A percentile compares a stretch with the other conserved stretches of the same genome.
Evolutionary conservation across 2,797 vertebrate species (phyloP).

Genomic region (Anniella stebbinsi): DNA sequence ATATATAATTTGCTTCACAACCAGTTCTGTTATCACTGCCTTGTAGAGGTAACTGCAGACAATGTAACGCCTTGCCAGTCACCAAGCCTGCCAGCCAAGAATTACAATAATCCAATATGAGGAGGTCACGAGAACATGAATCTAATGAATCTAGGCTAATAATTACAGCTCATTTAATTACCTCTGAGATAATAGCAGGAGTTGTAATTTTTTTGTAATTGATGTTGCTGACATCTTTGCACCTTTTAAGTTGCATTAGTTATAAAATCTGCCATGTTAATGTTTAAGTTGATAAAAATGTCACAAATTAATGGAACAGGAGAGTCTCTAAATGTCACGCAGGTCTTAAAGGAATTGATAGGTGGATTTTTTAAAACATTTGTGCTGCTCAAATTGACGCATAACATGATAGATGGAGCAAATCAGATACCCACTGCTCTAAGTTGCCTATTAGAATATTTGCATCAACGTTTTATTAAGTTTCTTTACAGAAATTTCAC

Average conservation of each 20-base stretch:
- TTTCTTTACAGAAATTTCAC: conserved; percentile 47
- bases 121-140: conserved; percentile 64
- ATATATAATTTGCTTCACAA: conserved; percentile 50
- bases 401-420: conserved; percentile 21
- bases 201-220: conserved; percentile 69
- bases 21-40: conserved; percentile 34
- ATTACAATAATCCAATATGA: conserved; percentile 66
- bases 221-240: conserved; percentile 69
- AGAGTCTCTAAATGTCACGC: conserved; percentile 70
- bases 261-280: conserved; percentile 71
- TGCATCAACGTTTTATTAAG: conserved; percentile 49
- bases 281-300: conserved; percentile 72
- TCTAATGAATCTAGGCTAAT: conserved; percentile 75
- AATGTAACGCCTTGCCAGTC: conserved; percentile 40
- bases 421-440: conserved; percentile 37
- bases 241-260: conserved; percentile 69
- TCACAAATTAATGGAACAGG: conserved; percentile 65
- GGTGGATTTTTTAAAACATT: conserved; percentile 53
- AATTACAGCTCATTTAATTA: conserved; percentile 73
- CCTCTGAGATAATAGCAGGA: conserved; percentile 67
- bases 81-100: conserved; percentile 42
- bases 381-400: conserved; percentile 47
- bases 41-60: conserved; percentile 47
- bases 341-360: conserved; percentile 60
- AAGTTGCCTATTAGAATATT: conserved; percentile 21